A percentile compares a stretch with the other conserved stretches of the same genome.
These are phyloP conservation scores for Synergus itoensis DNA, from an alignment of 2,888 invertebrate genomes.

Conservation along the genomic window DNA sequence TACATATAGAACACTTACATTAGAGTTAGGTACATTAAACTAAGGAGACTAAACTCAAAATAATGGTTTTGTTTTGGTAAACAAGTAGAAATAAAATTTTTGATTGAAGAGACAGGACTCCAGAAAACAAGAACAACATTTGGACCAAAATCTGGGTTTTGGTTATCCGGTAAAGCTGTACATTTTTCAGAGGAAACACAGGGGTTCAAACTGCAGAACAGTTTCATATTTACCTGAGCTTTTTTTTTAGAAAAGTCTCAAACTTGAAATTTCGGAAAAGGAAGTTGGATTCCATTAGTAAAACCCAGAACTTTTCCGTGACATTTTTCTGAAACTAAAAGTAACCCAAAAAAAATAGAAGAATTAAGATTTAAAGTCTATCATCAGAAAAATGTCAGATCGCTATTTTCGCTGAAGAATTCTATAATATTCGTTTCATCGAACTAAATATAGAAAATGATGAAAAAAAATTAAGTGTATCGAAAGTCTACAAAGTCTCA, in stretches of 20 bases:
- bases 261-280: slow-evolving; percentile 11
- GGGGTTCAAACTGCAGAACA: neutral
- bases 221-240: slow-evolving; percentile 25
- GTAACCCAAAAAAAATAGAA: neutral
- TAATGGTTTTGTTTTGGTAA: neutral
- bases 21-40: neutral
- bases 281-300: slow-evolving; percentile 35
- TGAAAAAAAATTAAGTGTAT: no score
- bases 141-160: neutral
- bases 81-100: neutral
- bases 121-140: neutral
- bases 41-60: neutral
- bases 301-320: slow-evolving; percentile 39
- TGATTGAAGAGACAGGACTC: neutral
- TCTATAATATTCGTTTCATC: neutral
- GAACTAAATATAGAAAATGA: neutral
- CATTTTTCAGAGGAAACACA: neutral
- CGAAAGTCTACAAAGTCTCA: no score
- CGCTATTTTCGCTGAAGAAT: neutral
- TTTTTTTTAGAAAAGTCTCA: slow-evolving; percentile 8
- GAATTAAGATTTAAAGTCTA: neutral
- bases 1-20: neutral
- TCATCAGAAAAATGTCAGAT: slow-evolving; percentile 9
- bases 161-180: neutral
- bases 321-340: slow-evolving; percentile 37